Conservation (phyloP, 2,797 vertebrate genomes). For the Micropoecilia bifurca region DNA sequence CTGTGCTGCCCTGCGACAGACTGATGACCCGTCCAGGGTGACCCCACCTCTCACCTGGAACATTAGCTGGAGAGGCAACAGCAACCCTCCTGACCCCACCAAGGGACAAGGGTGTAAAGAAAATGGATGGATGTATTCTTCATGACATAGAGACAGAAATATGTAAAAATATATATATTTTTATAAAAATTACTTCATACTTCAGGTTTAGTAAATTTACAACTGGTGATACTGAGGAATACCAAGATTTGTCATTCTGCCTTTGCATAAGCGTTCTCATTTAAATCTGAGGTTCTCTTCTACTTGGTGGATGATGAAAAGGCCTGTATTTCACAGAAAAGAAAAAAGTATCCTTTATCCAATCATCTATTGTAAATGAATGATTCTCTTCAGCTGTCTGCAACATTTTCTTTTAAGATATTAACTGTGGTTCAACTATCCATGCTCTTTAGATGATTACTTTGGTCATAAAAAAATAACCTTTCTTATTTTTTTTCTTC, state of each 20-base stretch:
- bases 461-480: neutral
- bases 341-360: neutral
- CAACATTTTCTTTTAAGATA: neutral
- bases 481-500: neutral
- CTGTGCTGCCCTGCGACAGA: too few species aligned
- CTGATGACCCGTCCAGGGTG: too few species aligned
- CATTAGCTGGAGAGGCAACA: too few species aligned
- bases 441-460: neutral
- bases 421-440: neutral
- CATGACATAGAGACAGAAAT: too few species aligned
- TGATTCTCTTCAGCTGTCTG: neutral
- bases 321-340: neutral
- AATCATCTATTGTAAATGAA: neutral
- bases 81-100: too few species aligned
- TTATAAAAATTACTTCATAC: too few species aligned
- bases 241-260: neutral
- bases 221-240: neutral
- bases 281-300: neutral
- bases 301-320: neutral
- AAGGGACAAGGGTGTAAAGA: too few species aligned
- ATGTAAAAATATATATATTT: too few species aligned
- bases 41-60: too few species aligned
- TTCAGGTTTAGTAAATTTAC: neutral
- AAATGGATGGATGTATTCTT: too few species aligned
- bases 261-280: neutral